These are phyloP conservation scores for Apocrypta bakeri DNA, from an alignment of 1,140 invertebrate species.

Conservation along the genomic window DNA sequence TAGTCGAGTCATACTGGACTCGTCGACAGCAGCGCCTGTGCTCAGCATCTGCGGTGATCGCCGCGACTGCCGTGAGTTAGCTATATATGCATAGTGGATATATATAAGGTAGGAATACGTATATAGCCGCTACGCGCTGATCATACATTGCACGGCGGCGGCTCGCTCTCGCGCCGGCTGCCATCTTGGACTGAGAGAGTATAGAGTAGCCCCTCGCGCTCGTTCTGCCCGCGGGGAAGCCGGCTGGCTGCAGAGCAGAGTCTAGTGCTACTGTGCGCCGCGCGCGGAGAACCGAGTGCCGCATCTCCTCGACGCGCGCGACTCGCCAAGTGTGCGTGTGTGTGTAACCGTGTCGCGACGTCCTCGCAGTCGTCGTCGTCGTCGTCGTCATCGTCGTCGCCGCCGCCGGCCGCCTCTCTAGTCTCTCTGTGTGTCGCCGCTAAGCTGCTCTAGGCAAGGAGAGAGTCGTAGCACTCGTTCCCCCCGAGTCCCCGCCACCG, in stretches of 20 bases:
- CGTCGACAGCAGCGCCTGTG: too few relatives aligned
- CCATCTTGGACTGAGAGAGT: slow-evolving; percentile 71
- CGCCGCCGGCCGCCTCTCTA: background rate
- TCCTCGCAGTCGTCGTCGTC: background rate
- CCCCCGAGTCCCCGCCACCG: slow-evolving; percentile 49
- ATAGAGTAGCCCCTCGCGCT: background rate
- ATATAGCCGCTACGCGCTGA: too few relatives aligned
- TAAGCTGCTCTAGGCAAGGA: slow-evolving; percentile 53
- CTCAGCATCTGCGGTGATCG: too few relatives aligned
- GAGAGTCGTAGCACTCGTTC: slow-evolving; percentile 36
- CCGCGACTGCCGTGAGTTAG: too few relatives aligned
- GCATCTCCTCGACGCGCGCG: slow-evolving; percentile 55
- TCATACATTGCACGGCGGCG: slow-evolving; percentile 10
- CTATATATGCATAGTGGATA: too few relatives aligned
- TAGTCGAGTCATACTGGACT: too few relatives aligned
- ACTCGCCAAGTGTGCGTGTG: slow-evolving; percentile 65
- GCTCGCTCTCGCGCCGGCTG: slow-evolving; percentile 60
- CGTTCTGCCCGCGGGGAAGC: slow-evolving; percentile 48
- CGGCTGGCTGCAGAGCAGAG: slow-evolving; percentile 52
- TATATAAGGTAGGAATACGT: too few relatives aligned
- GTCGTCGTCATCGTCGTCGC: background rate
- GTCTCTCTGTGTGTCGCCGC: background rate
- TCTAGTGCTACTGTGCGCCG: background rate
- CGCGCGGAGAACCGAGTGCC: too few relatives aligned
- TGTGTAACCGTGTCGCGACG: slow-evolving; percentile 39